Base-by-base conservation (phyloP, 2,113 vertebrate genomes). In the Dipodomys stephensi region DNA sequence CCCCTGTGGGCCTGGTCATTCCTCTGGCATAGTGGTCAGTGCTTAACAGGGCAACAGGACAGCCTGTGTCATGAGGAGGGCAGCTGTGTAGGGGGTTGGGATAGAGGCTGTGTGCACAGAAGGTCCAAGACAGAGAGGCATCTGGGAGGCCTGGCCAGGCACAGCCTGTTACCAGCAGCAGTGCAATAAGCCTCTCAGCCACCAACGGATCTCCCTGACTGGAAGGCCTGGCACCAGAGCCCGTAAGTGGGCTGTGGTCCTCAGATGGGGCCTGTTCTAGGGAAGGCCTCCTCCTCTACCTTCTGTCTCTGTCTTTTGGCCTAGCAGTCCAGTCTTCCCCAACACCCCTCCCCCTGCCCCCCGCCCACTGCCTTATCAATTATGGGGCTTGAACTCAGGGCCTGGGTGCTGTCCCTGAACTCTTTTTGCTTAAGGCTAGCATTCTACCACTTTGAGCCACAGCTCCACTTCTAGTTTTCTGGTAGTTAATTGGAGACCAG, bases 61-160 rank as follows among this genome's bases (percentile, higher is more conserved):
- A 95, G 88, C 92, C 65, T 98, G 96, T 67, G 18, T 97, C 91
- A 2, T 53, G 95, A 98, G 96, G 98, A 98, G 96, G 98, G 97
- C 93, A 85, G 97, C 95, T 98, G 98, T 98, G 93, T 95, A 91
- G 96, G 79, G 94, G 95, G 88, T 11, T 94, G 49, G 88, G 96
- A 97, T 97, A 57, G 94, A 95, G 90, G 84, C 44, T 23, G 74
- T 94, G 77, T 91, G 91, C 83, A 97, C 28, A 93, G 94, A 98
- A 88, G 97, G 95, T 83, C 98, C 98, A 98, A 98, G 99, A 98
- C 84, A 94, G 96, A 96, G 98, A 97, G 97, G 97, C 16, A 2
- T 25, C 94, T 82, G 94, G 87, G 95, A 60, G n/a, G 88, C 67
- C 84, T 88, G 93, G 97, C 96, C 97, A 72, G 87, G 98, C 97